Conservation (phyloP, 2,113 vertebrate species). For the Marmota flaviventris region DNA sequence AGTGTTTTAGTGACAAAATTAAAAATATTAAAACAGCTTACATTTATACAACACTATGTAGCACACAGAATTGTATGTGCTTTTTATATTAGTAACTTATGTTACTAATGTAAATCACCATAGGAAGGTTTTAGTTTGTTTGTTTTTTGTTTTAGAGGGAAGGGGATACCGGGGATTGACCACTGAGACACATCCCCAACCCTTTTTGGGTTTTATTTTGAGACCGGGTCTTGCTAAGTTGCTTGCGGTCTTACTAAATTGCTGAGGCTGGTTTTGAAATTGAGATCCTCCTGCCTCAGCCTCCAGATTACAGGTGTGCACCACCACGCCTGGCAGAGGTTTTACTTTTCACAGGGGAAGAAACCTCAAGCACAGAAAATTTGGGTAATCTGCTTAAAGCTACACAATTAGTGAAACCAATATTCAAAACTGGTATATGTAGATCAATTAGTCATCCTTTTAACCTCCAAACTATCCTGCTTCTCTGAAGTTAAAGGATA, state of each 20-base stretch:
- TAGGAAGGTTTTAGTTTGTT: background rate
- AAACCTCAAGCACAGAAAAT: slow-evolving; percentile 24
- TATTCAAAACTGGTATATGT: slow-evolving; percentile 17
- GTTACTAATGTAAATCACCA: slow-evolving; percentile 41
- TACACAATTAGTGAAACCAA: slow-evolving; percentile 47
- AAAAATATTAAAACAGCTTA: slow-evolving; percentile 34
- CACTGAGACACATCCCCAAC: too few relatives aligned
- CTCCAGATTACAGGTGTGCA: too few relatives aligned
- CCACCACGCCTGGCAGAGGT: too few relatives aligned
- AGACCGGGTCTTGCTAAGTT: too few relatives aligned
- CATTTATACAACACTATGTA: background rate
- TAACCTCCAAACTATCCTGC: slow-evolving; percentile 13
- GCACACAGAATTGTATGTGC: slow-evolving; percentile 49
- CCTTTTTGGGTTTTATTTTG: too few relatives aligned
- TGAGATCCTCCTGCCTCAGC: too few relatives aligned
- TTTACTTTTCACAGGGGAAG: slow-evolving; percentile 39
- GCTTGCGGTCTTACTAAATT: too few relatives aligned
- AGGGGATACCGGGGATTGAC: too few relatives aligned
- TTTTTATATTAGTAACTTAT: slow-evolving; percentile 38
- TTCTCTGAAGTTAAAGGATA: slow-evolving; percentile 4
- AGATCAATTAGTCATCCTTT: slow-evolving; percentile 44
- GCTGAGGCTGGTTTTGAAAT: too few relatives aligned
- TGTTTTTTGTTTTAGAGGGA: too few relatives aligned
- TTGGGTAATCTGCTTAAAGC: background rate
- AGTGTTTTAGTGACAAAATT: slow-evolving; percentile 1